Percentiles rank a stretch among this genome's conserved stretches.
Evolutionary conservation across 1,140 invertebrate genomes (phyloP).

Genomic region (Drosophila orosa): DNA sequence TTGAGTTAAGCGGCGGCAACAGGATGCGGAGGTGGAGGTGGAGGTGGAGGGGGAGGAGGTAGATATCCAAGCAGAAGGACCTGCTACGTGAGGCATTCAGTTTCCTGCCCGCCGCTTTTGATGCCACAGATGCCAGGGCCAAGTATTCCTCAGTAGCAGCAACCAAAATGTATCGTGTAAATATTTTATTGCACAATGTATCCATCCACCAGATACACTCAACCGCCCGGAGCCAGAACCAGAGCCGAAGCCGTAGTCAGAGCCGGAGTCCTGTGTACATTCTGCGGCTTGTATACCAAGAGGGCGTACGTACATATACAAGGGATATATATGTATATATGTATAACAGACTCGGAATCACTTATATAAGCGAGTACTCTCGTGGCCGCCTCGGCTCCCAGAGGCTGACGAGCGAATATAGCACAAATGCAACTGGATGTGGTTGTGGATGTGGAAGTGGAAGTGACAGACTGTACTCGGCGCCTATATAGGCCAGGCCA

Average conservation of each 20-base stretch:
- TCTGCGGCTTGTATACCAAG: slow-evolving; percentile 21
- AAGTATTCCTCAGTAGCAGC: slow-evolving; percentile 50
- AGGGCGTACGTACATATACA: neutral
- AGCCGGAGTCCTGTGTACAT: slow-evolving; percentile 33
- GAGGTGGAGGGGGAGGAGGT: neutral
- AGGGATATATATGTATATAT: slow-evolving; percentile 7
- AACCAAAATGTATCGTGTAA: slow-evolving; percentile 70
- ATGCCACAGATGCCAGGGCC: slow-evolving; percentile 59
- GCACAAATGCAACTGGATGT: slow-evolving; percentile 69
- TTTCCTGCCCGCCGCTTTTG: slow-evolving; percentile 43
- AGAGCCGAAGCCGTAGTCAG: neutral
- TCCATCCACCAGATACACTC: slow-evolving; percentile 56
- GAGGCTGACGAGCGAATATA: slow-evolving; percentile 27
- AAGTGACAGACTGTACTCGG: slow-evolving; percentile 62
- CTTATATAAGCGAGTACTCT: slow-evolving; percentile 13
- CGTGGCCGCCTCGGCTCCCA: slow-evolving; percentile 12
- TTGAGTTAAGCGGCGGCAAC: slow-evolving; percentile 22
- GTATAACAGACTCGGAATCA: slow-evolving; percentile 2
- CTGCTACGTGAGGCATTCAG: slow-evolving; percentile 39
- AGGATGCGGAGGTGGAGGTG: neutral
- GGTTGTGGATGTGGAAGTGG: slow-evolving; percentile 33
- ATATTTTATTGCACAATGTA: slow-evolving; percentile 80
- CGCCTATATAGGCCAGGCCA: slow-evolving; percentile 72
- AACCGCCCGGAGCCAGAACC: slow-evolving; percentile 2
- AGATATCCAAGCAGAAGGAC: slow-evolving; percentile 6